Conservation (phyloP, 2,113 vertebrate species). For the Vidua macroura region DNA sequence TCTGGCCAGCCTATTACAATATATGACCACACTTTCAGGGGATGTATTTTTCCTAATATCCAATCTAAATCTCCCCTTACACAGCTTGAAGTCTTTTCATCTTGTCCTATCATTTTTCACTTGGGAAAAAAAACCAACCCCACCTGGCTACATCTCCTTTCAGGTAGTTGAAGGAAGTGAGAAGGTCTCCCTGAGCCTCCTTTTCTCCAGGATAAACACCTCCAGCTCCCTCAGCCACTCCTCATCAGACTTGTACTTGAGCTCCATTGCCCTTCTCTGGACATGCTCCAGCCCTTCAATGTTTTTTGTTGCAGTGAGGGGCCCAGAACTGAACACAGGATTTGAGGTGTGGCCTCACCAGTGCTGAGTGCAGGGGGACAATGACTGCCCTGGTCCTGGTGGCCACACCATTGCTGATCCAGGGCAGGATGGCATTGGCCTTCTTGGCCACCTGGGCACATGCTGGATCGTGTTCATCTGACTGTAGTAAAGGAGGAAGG, state of each 20-base stretch:
- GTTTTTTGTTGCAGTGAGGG: neutral
- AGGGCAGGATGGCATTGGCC: accelerated
- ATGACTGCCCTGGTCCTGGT: neutral
- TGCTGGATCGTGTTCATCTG: accelerated
- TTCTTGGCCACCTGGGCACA: neutral
- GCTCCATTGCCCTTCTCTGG: neutral
- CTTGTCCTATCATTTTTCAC: neutral
- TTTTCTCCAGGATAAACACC: neutral
- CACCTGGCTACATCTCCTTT: neutral
- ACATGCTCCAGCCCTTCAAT: accelerated
- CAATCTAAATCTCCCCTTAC: neutral
- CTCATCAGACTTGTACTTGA: accelerated
- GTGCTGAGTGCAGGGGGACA: accelerated
- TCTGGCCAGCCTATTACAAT: neutral
- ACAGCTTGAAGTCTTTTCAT: neutral
- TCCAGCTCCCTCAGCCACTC: neutral
- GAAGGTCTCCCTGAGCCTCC: neutral
- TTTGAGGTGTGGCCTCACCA: accelerated
- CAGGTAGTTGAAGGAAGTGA: neutral
- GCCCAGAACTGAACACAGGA: neutral
- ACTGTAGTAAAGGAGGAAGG: neutral
- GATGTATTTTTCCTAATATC: neutral
- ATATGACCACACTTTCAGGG: too few species aligned
- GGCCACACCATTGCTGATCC: neutral
- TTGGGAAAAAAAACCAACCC: too few species aligned